Conservation (phyloP, 2,888 invertebrate genomes). For the Ophioninae sp. region DNA sequence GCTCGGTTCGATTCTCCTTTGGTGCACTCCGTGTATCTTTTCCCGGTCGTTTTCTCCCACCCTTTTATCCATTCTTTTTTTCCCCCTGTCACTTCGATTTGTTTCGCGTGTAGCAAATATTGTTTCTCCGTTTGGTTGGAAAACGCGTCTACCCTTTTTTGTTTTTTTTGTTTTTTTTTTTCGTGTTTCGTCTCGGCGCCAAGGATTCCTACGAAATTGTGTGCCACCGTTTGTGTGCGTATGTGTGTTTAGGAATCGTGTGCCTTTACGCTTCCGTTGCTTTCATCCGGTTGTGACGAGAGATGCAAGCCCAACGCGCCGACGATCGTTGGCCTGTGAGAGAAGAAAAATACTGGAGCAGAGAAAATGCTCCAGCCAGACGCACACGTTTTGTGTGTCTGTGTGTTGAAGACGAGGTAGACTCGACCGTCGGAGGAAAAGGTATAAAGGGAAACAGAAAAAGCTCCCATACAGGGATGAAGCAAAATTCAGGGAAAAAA, state of each 20-base stretch:
- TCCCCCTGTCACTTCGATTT: constrained; percentile 33
- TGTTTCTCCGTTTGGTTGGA: constrained; percentile 32
- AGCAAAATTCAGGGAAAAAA: constrained; percentile 48
- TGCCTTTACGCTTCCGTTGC: constrained; percentile 53
- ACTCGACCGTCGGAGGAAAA: constrained; percentile 19
- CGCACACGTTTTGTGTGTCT: not conserved
- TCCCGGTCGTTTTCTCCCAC: not conserved
- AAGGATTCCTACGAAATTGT: not conserved
- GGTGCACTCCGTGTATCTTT: not conserved
- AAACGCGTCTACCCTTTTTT: not conserved
- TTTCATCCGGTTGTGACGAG: constrained; percentile 52
- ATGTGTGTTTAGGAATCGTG: constrained; percentile 27
- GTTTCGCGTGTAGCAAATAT: constrained; percentile 42
- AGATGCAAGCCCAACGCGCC: constrained; percentile 27
- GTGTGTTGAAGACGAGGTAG: constrained; percentile 4
- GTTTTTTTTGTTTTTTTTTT: too few species aligned
- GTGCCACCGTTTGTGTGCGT: not conserved
- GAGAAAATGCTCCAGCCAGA: constrained; percentile 27
- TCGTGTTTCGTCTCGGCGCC: constrained; percentile 5
- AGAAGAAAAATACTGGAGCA: constrained; percentile 53
- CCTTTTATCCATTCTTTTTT: not conserved
- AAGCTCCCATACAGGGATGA: constrained; percentile 22
- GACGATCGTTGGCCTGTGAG: constrained; percentile 37
- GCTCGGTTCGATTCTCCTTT: not conserved
- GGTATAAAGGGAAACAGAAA: constrained; percentile 20